Percentiles rank a stretch among this genome's conserved stretches.
These are phyloP conservation scores for Bombylius discolor DNA, from an alignment of 2,888 invertebrate genomes.

Conservation along the genomic window DNA sequence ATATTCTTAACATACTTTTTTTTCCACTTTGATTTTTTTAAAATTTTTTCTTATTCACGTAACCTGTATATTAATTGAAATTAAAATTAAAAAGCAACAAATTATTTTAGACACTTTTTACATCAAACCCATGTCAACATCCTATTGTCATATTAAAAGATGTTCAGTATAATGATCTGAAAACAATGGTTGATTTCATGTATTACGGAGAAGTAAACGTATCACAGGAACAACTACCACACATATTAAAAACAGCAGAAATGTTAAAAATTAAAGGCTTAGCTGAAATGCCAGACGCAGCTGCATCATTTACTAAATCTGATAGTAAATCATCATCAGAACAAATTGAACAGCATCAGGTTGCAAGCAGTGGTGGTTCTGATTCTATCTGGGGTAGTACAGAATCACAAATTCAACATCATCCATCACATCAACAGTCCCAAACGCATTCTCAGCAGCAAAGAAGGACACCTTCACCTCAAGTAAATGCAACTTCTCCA, in stretches of 20 bases:
- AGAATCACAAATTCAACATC: conserved; percentile 41
- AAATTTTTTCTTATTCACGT: not conserved
- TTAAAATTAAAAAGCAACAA: no score
- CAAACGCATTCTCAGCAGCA: conserved; percentile 45
- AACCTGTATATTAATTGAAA: conserved; percentile 10
- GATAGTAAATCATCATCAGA: conserved; percentile 46
- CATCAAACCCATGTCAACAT: conserved; percentile 76
- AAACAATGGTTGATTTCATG: conserved; percentile 84
- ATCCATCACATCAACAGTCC: conserved; percentile 43
- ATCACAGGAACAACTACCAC: conserved; percentile 73
- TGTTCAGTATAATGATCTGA: conserved; percentile 71
- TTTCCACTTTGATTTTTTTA: not conserved
- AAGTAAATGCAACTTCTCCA: conserved; percentile 48
- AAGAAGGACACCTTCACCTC: conserved; percentile 38
- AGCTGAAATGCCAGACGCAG: conserved; percentile 72
- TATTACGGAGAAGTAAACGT: conserved; percentile 88
- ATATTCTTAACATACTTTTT: no score
- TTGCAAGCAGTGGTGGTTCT: conserved; percentile 19
- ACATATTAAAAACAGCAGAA: conserved; percentile 69
- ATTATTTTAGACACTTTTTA: conserved; percentile 56
- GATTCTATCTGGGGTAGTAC: conserved; percentile 43
- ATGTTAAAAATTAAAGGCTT: conserved; percentile 78
- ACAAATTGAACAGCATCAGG: conserved; percentile 39
- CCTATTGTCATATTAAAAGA: conserved; percentile 84
- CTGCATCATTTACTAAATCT: conserved; percentile 58